Evolutionary conservation across 64 coral and sea anemone species (phyloP).

Genomic region (Montipora capricornis): DNA sequence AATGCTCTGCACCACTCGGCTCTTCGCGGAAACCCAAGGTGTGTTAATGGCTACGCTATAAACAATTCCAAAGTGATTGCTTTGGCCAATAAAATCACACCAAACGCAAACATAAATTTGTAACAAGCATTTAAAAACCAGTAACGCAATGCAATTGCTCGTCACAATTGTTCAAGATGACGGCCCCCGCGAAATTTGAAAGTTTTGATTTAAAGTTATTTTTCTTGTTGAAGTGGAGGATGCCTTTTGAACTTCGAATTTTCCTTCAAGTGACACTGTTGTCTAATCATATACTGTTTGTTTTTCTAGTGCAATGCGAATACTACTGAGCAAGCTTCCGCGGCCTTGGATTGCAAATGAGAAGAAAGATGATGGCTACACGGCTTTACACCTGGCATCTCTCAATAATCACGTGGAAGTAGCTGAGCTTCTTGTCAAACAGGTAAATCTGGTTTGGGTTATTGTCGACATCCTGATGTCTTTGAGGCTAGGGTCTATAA

Average conservation of each 20-base stretch:
- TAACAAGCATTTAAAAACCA: too few relatives aligned
- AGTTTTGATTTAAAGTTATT: too few relatives aligned
- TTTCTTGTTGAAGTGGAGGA: too few relatives aligned
- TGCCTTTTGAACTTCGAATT: too few relatives aligned
- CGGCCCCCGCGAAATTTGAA: too few relatives aligned
- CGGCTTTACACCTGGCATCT: constrained; percentile 86
- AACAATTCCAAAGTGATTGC: too few relatives aligned
- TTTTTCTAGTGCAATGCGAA: constrained; percentile 90
- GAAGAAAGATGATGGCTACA: constrained; percentile 97
- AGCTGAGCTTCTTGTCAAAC: constrained; percentile 94
- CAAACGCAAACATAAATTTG: too few relatives aligned
- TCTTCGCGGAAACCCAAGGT: constrained; percentile 96
- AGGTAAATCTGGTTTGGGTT: constrained; percentile 36
- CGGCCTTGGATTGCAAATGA: constrained; percentile 98
- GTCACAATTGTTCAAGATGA: too few relatives aligned
- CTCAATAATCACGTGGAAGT: constrained; percentile 98
- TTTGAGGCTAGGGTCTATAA: too few relatives aligned
- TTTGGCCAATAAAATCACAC: neutral
- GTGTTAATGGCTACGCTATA: neutral
- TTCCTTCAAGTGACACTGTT: neutral
- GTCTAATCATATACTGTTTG: neutral
- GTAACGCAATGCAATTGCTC: too few relatives aligned
- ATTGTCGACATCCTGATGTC: too few relatives aligned
- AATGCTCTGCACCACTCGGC: constrained; percentile 96
- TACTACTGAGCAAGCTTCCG: constrained; percentile 89